These are phyloP conservation scores for Drosophila quinaria DNA, from an alignment of 2,888 invertebrate species.

Conservation along the genomic window DNA sequence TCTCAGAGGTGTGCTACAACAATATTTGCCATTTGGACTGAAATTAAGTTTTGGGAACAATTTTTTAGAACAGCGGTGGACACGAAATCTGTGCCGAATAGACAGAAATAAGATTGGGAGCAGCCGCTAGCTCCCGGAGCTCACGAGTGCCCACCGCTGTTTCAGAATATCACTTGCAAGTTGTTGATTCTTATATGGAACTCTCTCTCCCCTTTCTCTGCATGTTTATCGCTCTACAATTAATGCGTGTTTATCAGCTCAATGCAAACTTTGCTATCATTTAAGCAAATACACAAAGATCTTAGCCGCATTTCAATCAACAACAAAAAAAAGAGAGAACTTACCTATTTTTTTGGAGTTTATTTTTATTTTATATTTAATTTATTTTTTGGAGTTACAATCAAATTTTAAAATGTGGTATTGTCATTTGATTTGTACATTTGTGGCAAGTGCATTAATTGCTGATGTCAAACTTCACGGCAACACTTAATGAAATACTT, in stretches of 20 bases:
- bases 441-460: slow-evolving; percentile 60
- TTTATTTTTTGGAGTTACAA: slow-evolving; percentile 7
- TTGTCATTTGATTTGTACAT: not conserved
- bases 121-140: too few relatives aligned
- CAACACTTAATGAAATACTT: slow-evolving; percentile 69
- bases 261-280: slow-evolving; percentile 30
- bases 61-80: too few relatives aligned
- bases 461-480: slow-evolving; percentile 74
- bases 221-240: slow-evolving; percentile 7
- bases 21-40: slow-evolving; percentile 10
- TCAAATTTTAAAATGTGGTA: slow-evolving; percentile 4
- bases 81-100: too few relatives aligned
- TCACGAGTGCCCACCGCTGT: too few relatives aligned
- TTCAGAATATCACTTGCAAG: not conserved
- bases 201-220: not conserved
- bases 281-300: slow-evolving; percentile 11
- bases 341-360: slow-evolving; percentile 37
- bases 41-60: not conserved
- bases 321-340: slow-evolving; percentile 15
- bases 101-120: too few relatives aligned
- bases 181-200: slow-evolving; percentile 6
- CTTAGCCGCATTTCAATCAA: slow-evolving; percentile 22
- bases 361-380: too few relatives aligned
- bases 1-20: slow-evolving; percentile 44
- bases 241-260: slow-evolving; percentile 25